Percentiles rank a stretch among this genome's conserved stretches.
Conservation (phyloP, 2,113 vertebrate species). For the Neodon shergylaensis region DNA sequence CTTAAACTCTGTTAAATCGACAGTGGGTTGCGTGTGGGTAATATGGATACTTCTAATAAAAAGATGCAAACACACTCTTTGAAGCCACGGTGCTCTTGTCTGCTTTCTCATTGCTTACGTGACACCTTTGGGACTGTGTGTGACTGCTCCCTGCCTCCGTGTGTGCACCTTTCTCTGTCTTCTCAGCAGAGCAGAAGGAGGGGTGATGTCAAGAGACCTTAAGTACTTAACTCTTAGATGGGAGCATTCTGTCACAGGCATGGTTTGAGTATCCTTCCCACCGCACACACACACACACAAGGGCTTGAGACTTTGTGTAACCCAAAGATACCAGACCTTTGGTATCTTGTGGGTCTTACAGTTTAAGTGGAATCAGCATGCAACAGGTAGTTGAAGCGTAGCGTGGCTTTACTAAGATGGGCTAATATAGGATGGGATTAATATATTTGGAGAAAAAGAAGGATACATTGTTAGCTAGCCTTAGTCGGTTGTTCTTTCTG, state of each 20-base stretch:
- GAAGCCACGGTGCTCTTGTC: neutral
- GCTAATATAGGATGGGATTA: no score
- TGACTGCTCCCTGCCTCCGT: neutral
- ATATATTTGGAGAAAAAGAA: neutral
- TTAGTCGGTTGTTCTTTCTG: neutral
- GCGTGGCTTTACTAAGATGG: neutral
- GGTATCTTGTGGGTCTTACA: neutral
- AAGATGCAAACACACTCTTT: neutral
- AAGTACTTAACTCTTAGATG: neutral
- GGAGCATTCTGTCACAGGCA: neutral
- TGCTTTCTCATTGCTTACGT: neutral
- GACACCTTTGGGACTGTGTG: neutral
- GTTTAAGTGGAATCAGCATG: neutral
- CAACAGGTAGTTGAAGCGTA: neutral
- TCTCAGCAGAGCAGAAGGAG: neutral
- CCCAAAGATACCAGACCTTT: neutral
- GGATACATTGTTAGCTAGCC: neutral
- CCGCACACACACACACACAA: no score
- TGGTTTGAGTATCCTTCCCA: neutral
- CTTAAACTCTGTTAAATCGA: neutral
- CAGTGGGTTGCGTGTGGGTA: neutral
- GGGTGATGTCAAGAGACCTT: neutral
- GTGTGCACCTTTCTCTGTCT: neutral
- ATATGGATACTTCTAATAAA: conserved; percentile 73
- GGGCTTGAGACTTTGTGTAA: neutral